phyloP scores from a whole-genome alignment of 2,888 invertebrate species.

The Drosophila picticornis region DNA sequence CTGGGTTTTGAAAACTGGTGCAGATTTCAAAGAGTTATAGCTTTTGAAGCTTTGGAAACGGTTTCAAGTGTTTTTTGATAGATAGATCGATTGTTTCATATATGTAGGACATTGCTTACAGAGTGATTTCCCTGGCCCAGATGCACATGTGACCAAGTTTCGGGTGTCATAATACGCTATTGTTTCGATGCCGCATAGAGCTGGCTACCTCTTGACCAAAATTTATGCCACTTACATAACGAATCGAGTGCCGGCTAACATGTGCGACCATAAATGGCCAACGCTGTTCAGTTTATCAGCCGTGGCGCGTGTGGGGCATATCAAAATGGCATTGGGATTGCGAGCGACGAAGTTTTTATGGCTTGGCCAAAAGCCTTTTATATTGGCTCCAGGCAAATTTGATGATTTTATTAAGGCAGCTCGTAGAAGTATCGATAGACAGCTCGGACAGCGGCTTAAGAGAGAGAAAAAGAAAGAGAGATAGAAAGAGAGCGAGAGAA shows the following conservation, averaged over 20 bases:
- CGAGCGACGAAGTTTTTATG: conserved; percentile 67
- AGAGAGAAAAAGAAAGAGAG: not conserved
- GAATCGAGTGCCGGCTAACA: conserved; percentile 47
- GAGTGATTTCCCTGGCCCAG: conserved; percentile 4
- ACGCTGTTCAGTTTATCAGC: conserved; percentile 49
- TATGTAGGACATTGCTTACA: conserved; percentile 32
- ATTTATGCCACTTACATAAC: conserved; percentile 75
- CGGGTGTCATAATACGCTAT: conserved; percentile 35
- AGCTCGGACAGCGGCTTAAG: not conserved
- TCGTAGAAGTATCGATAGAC: conserved; percentile 47
- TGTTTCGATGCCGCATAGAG: conserved; percentile 32
- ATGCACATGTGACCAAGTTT: conserved; percentile 25
- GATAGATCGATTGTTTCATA: not conserved
- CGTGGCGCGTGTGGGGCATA: conserved; percentile 48
- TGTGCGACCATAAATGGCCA: conserved; percentile 70
- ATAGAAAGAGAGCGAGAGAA: not conserved
- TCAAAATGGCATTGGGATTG: conserved; percentile 54
- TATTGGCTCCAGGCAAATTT: conserved; percentile 69
- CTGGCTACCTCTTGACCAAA: conserved; percentile 69
- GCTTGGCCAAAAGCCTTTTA: conserved; percentile 70
- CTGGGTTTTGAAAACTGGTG: not conserved
- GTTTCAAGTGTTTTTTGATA: not conserved
- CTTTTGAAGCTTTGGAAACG: not conserved
- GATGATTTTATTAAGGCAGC: conserved; percentile 74
- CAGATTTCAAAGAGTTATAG: not conserved